phyloP scores from a whole-genome alignment of 1,140 invertebrate species.

The Drosophila equinoxialis region DNA sequence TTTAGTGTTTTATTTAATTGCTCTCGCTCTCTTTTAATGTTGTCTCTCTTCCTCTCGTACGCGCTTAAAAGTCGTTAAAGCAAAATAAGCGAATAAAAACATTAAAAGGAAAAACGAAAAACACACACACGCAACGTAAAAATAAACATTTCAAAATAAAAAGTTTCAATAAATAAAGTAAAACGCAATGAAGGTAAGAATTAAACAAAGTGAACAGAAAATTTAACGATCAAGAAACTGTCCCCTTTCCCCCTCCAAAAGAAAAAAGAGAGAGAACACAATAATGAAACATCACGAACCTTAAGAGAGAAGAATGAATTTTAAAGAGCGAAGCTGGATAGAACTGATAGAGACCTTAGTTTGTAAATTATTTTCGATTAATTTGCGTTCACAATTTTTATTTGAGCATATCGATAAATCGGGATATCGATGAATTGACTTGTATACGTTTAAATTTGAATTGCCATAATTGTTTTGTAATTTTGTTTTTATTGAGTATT shows the following conservation, averaged over 20 bases:
- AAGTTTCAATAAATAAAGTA: constrained; percentile 50
- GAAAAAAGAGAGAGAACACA: constrained; percentile 18
- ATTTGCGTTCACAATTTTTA: background rate
- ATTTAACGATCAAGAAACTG: constrained; percentile 55
- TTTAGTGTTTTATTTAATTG: constrained; percentile 30
- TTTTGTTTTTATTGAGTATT: background rate
- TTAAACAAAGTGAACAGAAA: constrained; percentile 63
- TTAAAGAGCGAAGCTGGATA: constrained; percentile 9
- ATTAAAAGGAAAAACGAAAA: constrained; percentile 36
- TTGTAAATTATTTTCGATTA: constrained; percentile 1
- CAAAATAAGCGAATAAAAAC: constrained; percentile 37
- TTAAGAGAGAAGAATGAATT: constrained; percentile 12
- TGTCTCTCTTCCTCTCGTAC: constrained; percentile 44
- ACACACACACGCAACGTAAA: constrained; percentile 43
- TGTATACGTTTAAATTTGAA: background rate
- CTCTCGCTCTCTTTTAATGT: constrained; percentile 35
- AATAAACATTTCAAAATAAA: constrained; percentile 49
- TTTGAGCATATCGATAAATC: constrained; percentile 4
- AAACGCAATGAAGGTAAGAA: constrained; percentile 71
- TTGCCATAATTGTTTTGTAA: background rate
- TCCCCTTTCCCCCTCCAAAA: constrained; percentile 18
- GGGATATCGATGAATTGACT: background rate
- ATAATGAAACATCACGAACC: background rate
- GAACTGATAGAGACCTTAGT: background rate
- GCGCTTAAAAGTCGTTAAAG: constrained; percentile 44